These are phyloP conservation scores for Cnemophilus loriae DNA, from an alignment of 2,113 vertebrate species.

Conservation along the genomic window DNA sequence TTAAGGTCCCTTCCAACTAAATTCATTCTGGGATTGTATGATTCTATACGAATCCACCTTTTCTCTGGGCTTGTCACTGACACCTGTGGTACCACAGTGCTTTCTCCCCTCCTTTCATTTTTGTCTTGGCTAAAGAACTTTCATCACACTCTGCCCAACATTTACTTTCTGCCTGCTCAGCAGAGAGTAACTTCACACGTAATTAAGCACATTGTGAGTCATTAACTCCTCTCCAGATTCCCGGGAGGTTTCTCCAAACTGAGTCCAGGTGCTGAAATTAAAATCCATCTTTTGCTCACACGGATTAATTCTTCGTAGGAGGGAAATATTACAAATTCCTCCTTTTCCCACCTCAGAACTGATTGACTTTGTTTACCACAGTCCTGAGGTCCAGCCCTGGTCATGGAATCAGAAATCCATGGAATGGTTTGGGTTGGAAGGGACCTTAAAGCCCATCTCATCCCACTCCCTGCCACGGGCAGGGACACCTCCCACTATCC, in stretches of 20 bases:
- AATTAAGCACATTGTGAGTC: neutral
- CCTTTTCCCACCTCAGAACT: neutral
- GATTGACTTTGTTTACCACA: neutral
- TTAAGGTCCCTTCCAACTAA: neutral
- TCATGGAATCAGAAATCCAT: neutral
- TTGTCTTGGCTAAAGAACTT: neutral
- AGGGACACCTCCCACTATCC: neutral
- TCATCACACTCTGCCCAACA: neutral
- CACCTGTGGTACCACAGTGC: neutral
- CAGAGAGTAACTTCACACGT: neutral
- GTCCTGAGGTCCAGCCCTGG: neutral
- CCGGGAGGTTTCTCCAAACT: neutral
- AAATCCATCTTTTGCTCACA: neutral
- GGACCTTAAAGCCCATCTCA: rapidly evolving
- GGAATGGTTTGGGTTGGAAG: neutral
- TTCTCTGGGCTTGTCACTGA: neutral
- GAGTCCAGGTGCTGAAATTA: neutral
- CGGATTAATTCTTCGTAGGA: neutral
- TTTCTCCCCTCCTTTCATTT: neutral
- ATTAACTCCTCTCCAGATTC: neutral
- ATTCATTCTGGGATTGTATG: neutral
- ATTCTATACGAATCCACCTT: neutral
- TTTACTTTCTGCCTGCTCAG: neutral
- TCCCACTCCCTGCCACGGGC: neutral
- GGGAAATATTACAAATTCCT: rapidly evolving